Evolutionary conservation across 2,797 vertebrate species (phyloP).

Genomic region (Hydrocynus forskahlii): DNA sequence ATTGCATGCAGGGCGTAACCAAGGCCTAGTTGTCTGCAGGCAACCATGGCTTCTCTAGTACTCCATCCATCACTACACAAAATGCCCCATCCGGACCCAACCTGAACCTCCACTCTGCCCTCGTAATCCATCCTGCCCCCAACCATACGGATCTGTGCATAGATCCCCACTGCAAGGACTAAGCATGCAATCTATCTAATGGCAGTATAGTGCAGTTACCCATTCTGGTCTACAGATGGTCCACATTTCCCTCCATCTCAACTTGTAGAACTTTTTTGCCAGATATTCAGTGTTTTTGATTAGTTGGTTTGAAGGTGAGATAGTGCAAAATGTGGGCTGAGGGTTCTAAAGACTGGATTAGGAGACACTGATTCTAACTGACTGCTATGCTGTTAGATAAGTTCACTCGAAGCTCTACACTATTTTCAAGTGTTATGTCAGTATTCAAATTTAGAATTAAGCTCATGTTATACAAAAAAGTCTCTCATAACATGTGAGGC

Average conservation of each 20-base stretch:
- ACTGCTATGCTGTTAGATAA: not conserved
- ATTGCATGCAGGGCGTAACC: constrained; percentile 87
- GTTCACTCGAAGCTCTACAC: not conserved
- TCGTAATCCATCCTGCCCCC: constrained; percentile 83
- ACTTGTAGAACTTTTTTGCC: not conserved
- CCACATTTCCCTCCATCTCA: not conserved
- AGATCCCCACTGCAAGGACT: constrained; percentile 75
- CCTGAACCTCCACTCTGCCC: constrained; percentile 86
- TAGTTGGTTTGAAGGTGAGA: not conserved
- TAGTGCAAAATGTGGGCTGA: not conserved
- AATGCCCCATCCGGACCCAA: constrained; percentile 84
- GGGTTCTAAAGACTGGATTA: not conserved
- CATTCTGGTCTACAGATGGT: not conserved
- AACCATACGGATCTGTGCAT: constrained; percentile 83
- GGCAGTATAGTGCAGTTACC: constrained; percentile 14
- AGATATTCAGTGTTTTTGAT: not conserved
- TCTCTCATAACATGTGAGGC: not conserved
- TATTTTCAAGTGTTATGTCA: not conserved
- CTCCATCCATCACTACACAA: constrained; percentile 89
- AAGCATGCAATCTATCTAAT: constrained; percentile 63
- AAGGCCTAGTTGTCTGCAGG: constrained; percentile 86
- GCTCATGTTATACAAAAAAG: constrained; percentile 4
- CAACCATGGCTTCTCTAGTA: constrained; percentile 89
- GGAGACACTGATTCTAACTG: not conserved
- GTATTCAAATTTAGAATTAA: not conserved